These are phyloP conservation scores for Mustelus asterias DNA, from an alignment of 2,113 vertebrate genomes.

Conservation along the genomic window DNA sequence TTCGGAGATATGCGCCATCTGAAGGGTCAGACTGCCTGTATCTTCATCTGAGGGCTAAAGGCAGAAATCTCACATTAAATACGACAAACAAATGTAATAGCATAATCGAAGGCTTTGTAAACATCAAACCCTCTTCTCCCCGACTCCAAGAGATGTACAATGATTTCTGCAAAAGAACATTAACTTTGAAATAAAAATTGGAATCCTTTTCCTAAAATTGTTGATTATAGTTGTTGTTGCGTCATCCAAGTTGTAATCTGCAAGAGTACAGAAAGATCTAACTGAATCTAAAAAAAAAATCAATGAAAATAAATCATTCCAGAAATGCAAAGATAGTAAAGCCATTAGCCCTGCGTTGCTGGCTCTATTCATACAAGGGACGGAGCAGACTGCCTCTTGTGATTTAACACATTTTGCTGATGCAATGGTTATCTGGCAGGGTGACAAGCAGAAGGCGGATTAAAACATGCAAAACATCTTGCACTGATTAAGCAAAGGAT, in stretches of 20 bases:
- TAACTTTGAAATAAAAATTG: neutral
- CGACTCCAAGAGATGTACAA: neutral
- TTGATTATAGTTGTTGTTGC: neutral
- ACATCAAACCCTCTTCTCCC: neutral
- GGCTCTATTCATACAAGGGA: neutral
- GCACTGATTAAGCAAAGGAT: neutral
- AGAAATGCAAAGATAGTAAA: neutral
- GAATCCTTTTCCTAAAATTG: neutral
- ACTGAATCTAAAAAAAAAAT: neutral
- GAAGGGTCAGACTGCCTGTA: slow-evolving; percentile 74
- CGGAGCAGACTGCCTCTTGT: neutral
- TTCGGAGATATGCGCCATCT: slow-evolving; percentile 85
- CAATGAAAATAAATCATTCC: neutral
- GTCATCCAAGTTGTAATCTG: neutral
- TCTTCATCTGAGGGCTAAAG: slow-evolving; percentile 88
- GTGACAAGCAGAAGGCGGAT: neutral
- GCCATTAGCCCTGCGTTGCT: neutral
- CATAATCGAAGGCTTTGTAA: neutral
- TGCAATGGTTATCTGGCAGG: neutral
- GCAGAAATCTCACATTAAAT: neutral
- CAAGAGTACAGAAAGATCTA: neutral
- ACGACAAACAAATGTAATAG: neutral
- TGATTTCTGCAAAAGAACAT: neutral
- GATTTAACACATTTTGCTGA: neutral
- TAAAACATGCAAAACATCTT: neutral